Base-by-base conservation (phyloP, 2,797 vertebrate species). In the Enteromius mattozi region DNA sequence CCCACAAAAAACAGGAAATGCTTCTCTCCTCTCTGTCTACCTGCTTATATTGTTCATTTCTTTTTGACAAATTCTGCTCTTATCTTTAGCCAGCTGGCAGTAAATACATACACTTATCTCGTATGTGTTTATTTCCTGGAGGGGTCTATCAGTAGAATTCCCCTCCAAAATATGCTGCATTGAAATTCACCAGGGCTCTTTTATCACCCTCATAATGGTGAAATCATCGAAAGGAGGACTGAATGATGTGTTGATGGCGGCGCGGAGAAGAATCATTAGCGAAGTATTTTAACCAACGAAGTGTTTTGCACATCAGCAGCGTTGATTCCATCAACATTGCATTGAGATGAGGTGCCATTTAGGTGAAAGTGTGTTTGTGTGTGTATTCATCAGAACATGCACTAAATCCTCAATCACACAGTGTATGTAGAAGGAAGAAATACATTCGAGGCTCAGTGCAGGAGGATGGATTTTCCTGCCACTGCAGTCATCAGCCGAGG, bases 41-140 rank as follows among this genome's bases (percentile, higher is more conserved):
- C 51, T 59, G 61, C 35, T 78, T 71, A 24, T 42, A 16, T 71
- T 6, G 42, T 30, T 27, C 37, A 51, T 51, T 71, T 49, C 42
- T 74, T 37, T 56, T 42, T 45, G 30, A 49, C 24, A 49, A 40
- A 49, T 65, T 37, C 45, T 54, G 14, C n/a, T 42, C n/a, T 66
- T 51, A 76, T 76, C 45, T 56, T 59, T 45, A 56, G 37, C 54
- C 61, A 65, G 79, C 49, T 56, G 63, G 40, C 61, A 81, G 47
- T 69, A 76, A 65, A 84, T 61, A 83, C 40, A 37, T n/a, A 54
- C 69, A 51, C 61, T 66, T 51, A 42, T 68, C 83, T 81, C 47
- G 24, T 72, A 49, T 68, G 78, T 80, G 78, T 79, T 71, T 85
- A 81, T 81, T 86, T 86, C 40, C 49, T 79, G 77, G 24, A 85